Evolutionary conservation across 1,140 invertebrate genomes (phyloP).

Genomic region (Drosophila parvula): DNA sequence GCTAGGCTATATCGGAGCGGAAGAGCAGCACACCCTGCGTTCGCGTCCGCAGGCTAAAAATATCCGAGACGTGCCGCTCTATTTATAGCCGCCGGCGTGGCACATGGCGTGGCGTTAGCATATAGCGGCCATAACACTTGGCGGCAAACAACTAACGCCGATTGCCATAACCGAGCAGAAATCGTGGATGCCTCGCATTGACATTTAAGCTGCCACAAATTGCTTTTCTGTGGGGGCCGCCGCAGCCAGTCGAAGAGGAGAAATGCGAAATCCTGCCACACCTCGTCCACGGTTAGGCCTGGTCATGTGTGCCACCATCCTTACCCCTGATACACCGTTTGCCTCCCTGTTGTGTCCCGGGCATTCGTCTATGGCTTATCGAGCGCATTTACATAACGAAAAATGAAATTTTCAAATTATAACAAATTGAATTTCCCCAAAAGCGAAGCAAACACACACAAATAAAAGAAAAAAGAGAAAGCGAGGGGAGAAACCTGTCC

Average conservation of each 20-base stretch:
- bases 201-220: slow-evolving; percentile 80
- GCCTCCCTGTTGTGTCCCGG: slow-evolving; percentile 1
- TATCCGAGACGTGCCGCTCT: slow-evolving; percentile 66
- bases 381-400: slow-evolving; percentile 70
- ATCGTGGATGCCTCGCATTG: slow-evolving; percentile 55
- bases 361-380: slow-evolving; percentile 59
- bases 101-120: slow-evolving; percentile 29
- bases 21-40: slow-evolving; percentile 28
- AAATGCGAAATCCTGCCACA: slow-evolving; percentile 20
- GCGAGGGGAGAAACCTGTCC: neutral
- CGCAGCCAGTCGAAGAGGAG: neutral
- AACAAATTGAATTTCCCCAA: slow-evolving; percentile 75
- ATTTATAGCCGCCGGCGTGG: slow-evolving; percentile 59
- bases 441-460: slow-evolving; percentile 7
- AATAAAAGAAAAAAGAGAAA: neutral
- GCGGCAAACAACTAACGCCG: slow-evolving; percentile 38
- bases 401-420: slow-evolving; percentile 82
- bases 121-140: slow-evolving; percentile 12
- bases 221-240: slow-evolving; percentile 65
- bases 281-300: slow-evolving; percentile 17
- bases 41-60: slow-evolving; percentile 50
- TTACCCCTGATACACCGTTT: neutral
- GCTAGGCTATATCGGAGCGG: slow-evolving; percentile 12
- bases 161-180: slow-evolving; percentile 47
- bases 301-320: slow-evolving; percentile 23